Percentiles rank a stretch among this genome's conserved stretches.
These are phyloP conservation scores for Drosophila baimaii DNA, from an alignment of 1,140 invertebrate species.

Conservation along the genomic window DNA sequence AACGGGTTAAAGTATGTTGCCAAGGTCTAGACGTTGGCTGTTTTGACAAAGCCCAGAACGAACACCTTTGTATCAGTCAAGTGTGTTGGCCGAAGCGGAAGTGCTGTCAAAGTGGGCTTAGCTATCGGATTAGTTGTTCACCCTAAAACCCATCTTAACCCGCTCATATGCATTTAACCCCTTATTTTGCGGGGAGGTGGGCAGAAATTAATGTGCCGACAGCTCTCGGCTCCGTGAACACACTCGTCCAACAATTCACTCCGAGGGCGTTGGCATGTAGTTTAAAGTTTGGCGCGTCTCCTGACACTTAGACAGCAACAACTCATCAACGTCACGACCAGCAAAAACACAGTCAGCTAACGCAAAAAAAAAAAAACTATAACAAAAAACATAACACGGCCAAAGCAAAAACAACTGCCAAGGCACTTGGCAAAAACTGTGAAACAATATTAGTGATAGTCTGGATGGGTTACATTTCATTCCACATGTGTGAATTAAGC, in stretches of 20 bases:
- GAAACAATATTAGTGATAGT: constrained; percentile 74
- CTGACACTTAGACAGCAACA: constrained; percentile 82
- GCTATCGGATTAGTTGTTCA: constrained; percentile 64
- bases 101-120: constrained; percentile 71
- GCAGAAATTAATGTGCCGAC: constrained; percentile 71
- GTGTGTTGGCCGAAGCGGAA: constrained; percentile 57
- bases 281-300: constrained; percentile 81
- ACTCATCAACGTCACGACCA: constrained; percentile 80
- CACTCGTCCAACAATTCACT: constrained; percentile 65
- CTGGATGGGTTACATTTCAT: constrained; percentile 55
- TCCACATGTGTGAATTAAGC: constrained; percentile 59
- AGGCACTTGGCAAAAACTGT: constrained; percentile 56
- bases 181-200: constrained; percentile 6
- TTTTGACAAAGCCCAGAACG: constrained; percentile 40
- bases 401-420: constrained; percentile 45
- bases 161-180: constrained; percentile 15
- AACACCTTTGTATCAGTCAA: constrained; percentile 65
- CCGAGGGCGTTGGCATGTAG: constrained; percentile 70
- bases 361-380: constrained; percentile 15
- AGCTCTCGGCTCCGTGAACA: constrained; percentile 39
- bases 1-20: constrained; percentile 10
- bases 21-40: constrained; percentile 62
- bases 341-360: constrained; percentile 35
- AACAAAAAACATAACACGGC: constrained; percentile 17
- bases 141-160: neutral